These are phyloP conservation scores for pig (Sus scrofa) DNA, from an alignment of 2,113 vertebrate species.

Conservation along the genomic window DNA sequence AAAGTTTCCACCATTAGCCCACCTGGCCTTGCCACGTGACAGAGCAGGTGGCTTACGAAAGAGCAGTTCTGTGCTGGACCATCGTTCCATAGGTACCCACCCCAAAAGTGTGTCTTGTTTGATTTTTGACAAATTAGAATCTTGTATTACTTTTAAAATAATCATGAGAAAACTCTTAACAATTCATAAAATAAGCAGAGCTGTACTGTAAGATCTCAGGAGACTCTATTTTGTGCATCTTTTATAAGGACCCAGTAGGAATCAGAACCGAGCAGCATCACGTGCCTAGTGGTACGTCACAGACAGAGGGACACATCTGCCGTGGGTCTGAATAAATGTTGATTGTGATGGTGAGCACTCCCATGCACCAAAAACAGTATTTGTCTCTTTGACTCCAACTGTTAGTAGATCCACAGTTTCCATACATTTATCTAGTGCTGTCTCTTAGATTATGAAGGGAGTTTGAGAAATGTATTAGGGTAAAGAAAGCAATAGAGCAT, in stretches of 20 bases:
- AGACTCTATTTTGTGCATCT: constrained; percentile 19
- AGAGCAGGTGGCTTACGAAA: background rate
- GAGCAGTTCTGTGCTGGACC: background rate
- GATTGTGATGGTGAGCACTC: background rate
- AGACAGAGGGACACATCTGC: background rate
- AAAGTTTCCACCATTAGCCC: background rate
- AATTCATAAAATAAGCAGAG: background rate
- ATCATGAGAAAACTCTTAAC: background rate
- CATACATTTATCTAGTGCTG: background rate
- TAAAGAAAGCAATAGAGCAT: constrained; percentile 17
- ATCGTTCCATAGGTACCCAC: background rate
- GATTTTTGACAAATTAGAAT: background rate
- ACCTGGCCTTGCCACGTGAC: background rate
- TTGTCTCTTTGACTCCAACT: background rate
- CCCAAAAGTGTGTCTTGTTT: background rate
- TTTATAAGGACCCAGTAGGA: constrained; percentile 17
- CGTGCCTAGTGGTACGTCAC: background rate
- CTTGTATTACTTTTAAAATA: background rate
- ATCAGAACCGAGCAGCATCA: background rate
- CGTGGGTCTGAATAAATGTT: background rate
- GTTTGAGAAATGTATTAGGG: constrained; percentile 46
- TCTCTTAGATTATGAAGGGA: background rate
- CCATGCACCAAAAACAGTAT: background rate
- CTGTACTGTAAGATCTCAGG: background rate
- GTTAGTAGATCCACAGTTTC: background rate